Evolutionary conservation across 2,113 vertebrate species (phyloP).

Genomic region (Atlantisia rogersi): DNA sequence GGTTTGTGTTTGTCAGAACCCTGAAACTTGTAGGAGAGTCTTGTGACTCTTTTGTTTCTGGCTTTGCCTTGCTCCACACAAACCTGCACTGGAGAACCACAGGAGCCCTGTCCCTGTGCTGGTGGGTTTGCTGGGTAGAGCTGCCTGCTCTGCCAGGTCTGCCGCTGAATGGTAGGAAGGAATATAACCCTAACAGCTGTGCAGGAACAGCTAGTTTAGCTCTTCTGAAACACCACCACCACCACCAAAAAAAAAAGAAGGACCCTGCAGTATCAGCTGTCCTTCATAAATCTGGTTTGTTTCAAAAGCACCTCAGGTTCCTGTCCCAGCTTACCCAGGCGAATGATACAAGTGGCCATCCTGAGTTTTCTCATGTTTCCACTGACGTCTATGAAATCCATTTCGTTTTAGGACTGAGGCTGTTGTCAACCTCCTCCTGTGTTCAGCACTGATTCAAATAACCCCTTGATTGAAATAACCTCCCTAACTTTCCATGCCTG

Average conservation of each 20-base stretch:
- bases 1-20: not conserved
- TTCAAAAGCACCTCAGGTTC: not conserved
- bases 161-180: not conserved
- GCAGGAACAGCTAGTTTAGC: not conserved
- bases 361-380: not conserved
- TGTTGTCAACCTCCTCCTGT: not conserved
- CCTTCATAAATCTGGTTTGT: constrained; percentile 32
- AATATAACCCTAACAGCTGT: not conserved
- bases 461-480: constrained; percentile 7
- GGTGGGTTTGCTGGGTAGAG: not conserved
- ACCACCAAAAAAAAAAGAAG: not conserved
- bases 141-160: not conserved
- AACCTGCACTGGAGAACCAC: not conserved
- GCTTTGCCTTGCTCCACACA: not conserved
- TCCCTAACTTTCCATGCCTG: not conserved
- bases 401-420: not conserved
- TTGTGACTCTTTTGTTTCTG: not conserved
- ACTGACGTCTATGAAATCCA: not conserved
- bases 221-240: constrained; percentile 1
- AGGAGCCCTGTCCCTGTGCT: not conserved
- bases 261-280: not conserved
- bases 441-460: constrained; percentile 20
- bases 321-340: constrained; percentile 1
- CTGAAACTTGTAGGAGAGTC: not conserved
- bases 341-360: not conserved